phyloP scores from a whole-genome alignment of 92 coral and sea anemone species.

The Parazoanthus atlanticus region DNA sequence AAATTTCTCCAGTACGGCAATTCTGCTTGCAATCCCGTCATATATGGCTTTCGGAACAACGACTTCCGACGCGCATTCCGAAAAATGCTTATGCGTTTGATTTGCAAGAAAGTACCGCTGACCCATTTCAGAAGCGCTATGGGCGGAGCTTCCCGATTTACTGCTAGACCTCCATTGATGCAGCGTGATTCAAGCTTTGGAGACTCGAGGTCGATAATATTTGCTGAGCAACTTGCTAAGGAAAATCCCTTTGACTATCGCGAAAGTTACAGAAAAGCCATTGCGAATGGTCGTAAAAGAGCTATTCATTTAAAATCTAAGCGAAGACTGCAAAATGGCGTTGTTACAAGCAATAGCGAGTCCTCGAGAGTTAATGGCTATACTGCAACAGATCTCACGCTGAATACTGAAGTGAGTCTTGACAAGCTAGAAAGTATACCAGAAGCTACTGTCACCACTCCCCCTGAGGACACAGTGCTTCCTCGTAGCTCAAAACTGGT shows the following conservation, averaged over 20 bases:
- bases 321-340: constrained; percentile 1
- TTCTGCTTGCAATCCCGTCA: constrained; percentile 79
- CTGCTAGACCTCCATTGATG: constrained; percentile 49
- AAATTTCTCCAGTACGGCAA: constrained; percentile 88
- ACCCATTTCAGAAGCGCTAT: constrained; percentile 61
- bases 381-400: not conserved
- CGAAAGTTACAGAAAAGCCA: constrained; percentile 80
- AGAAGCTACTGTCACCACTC: not conserved
- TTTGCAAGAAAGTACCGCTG: constrained; percentile 71
- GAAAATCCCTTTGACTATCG: constrained; percentile 81
- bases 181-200: constrained; percentile 86
- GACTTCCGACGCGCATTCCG: constrained; percentile 80
- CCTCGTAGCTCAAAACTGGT: not conserved
- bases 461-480: not conserved
- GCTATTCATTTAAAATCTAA: constrained; percentile 56
- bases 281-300: constrained; percentile 67
- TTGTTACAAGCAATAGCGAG: not conserved
- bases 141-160: constrained; percentile 63
- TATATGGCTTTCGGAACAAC: constrained; percentile 83
- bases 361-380: not conserved
- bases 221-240: constrained; percentile 57
- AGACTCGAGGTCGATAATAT: constrained; percentile 75
- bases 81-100: constrained; percentile 68
- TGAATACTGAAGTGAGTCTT: not conserved
- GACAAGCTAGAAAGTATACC: not conserved